These are phyloP conservation scores for Pitangus sulphuratus DNA, from an alignment of 2,797 vertebrate species.

Conservation along the genomic window DNA sequence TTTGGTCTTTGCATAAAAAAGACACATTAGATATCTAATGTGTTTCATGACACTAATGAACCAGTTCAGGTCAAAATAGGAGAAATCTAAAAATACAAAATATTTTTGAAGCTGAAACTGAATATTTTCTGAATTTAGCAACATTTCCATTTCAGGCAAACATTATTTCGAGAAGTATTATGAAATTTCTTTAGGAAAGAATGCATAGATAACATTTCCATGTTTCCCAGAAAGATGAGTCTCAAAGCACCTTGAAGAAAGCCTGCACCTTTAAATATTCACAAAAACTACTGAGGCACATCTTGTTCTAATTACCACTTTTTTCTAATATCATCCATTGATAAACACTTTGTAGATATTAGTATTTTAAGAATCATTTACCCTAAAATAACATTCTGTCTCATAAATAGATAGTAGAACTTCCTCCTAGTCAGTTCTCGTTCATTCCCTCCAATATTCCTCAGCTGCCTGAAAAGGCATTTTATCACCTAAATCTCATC, in stretches of 20 bases:
- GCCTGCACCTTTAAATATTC: background rate
- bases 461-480: background rate
- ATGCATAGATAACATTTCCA: background rate
- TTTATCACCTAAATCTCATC: slow-evolving; percentile 35
- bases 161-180: fast-evolving
- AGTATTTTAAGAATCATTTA: background rate
- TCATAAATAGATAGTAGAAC: background rate
- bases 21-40: background rate
- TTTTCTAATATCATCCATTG: background rate
- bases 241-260: background rate
- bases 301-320: background rate
- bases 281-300: background rate
- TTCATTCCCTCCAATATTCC: background rate
- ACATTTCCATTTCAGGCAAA: background rate
- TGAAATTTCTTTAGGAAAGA: background rate
- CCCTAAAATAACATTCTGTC: background rate
- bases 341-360: background rate
- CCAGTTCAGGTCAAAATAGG: background rate
- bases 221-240: background rate
- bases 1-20: background rate
- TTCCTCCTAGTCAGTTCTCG: background rate
- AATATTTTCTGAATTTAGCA: background rate
- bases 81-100: background rate
- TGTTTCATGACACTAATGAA: background rate
- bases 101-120: background rate